Conservation (phyloP, 2,113 vertebrate species). For the Oenanthe melanoleuca region DNA sequence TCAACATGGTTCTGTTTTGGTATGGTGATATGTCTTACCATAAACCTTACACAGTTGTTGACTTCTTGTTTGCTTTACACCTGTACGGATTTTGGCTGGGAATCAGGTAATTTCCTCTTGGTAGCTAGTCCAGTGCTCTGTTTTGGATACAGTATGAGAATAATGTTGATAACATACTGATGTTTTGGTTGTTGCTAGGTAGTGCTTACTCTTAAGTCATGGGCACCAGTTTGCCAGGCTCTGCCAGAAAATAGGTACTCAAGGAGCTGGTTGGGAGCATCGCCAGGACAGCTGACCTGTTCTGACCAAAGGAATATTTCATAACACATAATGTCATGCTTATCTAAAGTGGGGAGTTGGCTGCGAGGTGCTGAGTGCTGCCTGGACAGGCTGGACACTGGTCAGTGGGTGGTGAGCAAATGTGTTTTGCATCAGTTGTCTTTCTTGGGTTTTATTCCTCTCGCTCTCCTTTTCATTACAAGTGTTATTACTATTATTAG, state of each 20-base stretch:
- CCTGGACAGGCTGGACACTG: neutral
- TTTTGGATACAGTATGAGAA: neutral
- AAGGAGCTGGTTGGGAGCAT: neutral
- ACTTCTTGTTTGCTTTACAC: neutral
- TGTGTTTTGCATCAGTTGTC: neutral
- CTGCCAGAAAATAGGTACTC: neutral
- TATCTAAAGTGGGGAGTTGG: neutral
- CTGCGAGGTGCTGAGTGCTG: accelerated
- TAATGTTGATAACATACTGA: neutral
- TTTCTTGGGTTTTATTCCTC: neutral
- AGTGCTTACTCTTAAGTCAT: neutral
- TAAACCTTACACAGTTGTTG: neutral
- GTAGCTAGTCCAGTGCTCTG: neutral
- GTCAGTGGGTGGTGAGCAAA: neutral
- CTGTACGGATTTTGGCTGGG: neutral
- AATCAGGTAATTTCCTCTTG: neutral
- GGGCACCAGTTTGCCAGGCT: neutral
- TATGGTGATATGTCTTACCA: neutral
- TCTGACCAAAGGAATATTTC: neutral
- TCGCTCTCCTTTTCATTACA: neutral
- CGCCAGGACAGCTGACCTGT: neutral
- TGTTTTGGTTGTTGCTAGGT: neutral
- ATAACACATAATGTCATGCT: no score
- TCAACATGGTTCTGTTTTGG: neutral
- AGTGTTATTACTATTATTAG: neutral